A percentile compares a stretch with the other conserved stretches of the same genome.
Conservation (phyloP, 2,888 invertebrate genomes). For the Sceliomorpha sp. region DNA sequence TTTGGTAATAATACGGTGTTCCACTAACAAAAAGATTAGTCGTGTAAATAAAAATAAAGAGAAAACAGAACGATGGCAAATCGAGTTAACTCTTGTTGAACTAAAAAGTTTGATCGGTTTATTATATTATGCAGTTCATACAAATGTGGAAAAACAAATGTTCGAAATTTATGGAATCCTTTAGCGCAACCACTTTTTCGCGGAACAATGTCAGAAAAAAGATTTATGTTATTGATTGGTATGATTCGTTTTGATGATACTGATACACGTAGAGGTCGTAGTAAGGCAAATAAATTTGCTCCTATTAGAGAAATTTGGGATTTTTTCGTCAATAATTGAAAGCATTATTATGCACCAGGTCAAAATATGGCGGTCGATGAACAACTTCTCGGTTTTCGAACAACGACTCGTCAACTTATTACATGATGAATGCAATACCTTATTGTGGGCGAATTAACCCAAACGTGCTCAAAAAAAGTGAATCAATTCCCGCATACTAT, state of each 20-base stretch:
- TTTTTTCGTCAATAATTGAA: slow-evolving; percentile 54
- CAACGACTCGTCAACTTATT: slow-evolving; percentile 34
- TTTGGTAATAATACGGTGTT: slow-evolving; percentile 28
- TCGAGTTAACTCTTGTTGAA: slow-evolving; percentile 16
- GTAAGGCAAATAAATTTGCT: slow-evolving; percentile 51
- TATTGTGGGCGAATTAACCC: slow-evolving; percentile 10
- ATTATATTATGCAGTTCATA: slow-evolving; percentile 9
- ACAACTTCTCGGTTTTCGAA: slow-evolving; percentile 56
- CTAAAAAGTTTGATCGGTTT: slow-evolving; percentile 9
- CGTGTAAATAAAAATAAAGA: background rate
- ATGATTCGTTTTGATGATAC: slow-evolving; percentile 56
- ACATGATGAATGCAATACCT: slow-evolving; percentile 38
- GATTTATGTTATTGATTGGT: slow-evolving; percentile 42
- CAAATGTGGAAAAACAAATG: background rate
- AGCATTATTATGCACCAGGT: slow-evolving; percentile 47
- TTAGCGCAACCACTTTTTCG: slow-evolving; percentile 28
- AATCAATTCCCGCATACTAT: slow-evolving; percentile 23
- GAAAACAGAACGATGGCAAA: too few relatives aligned
- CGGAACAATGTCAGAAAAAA: slow-evolving; percentile 40
- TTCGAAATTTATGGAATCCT: slow-evolving; percentile 5
- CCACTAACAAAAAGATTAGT: slow-evolving; percentile 40
- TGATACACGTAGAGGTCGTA: slow-evolving; percentile 39
- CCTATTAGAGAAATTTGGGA: slow-evolving; percentile 58
- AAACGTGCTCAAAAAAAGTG: slow-evolving; percentile 7
- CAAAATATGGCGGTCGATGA: slow-evolving; percentile 60